Conservation (phyloP, 2,888 invertebrate genomes). For the Allacma fusca region DNA sequence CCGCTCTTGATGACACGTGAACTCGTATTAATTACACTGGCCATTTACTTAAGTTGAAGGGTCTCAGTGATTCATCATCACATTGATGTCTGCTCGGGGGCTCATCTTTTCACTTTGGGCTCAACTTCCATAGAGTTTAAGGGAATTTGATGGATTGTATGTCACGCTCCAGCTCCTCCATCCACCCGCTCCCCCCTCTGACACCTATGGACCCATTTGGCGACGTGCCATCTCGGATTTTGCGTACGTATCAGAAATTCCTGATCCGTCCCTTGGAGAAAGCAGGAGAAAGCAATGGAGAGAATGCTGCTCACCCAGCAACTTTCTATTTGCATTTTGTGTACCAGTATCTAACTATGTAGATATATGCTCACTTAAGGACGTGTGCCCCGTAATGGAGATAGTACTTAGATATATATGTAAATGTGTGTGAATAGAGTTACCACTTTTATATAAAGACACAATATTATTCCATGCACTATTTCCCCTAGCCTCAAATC, state of each 20-base stretch:
- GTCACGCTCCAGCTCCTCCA: slow-evolving; percentile 58
- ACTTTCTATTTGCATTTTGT: too few relatives aligned
- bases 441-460: too few relatives aligned
- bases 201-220: slow-evolving; percentile 55
- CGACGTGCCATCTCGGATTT: slow-evolving; percentile 46
- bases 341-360: too few relatives aligned
- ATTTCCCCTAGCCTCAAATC: too few relatives aligned
- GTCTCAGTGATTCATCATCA: slow-evolving; percentile 50
- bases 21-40: slow-evolving; percentile 55
- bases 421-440: too few relatives aligned
- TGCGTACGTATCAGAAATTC: not conserved
- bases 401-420: too few relatives aligned
- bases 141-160: slow-evolving; percentile 61
- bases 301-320: too few relatives aligned
- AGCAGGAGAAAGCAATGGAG: too few relatives aligned
- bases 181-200: slow-evolving; percentile 53
- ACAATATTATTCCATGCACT: too few relatives aligned
- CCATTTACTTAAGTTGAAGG: slow-evolving; percentile 51
- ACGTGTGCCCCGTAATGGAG: too few relatives aligned
- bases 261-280: too few relatives aligned
- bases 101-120: slow-evolving; percentile 38
- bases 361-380: too few relatives aligned
- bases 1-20: slow-evolving; percentile 29
- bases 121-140: slow-evolving; percentile 48
- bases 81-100: not conserved